These are phyloP conservation scores for Anticlea derivata DNA, from an alignment of 2,888 invertebrate genomes.

Conservation along the genomic window DNA sequence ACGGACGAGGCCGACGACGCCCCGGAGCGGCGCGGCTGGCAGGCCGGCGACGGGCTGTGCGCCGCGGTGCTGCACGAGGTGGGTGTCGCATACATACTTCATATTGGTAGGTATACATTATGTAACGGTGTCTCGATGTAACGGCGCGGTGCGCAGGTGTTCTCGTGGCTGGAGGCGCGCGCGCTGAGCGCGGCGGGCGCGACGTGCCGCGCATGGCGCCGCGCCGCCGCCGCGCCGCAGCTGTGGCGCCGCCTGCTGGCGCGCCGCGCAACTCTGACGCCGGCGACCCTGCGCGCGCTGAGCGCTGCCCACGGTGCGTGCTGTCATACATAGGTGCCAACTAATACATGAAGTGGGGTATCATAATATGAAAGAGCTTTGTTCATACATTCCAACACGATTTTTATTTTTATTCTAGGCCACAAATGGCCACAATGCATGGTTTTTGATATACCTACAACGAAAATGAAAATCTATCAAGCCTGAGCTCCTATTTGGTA, in stretches of 20 bases:
- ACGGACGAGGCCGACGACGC: background rate
- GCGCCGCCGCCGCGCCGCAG: slow-evolving; percentile 48
- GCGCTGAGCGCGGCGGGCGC: slow-evolving; percentile 51
- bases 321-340: too few species aligned
- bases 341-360: too few species aligned
- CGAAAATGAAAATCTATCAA: too few species aligned
- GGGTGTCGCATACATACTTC: background rate
- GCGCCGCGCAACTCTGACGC: slow-evolving; percentile 22
- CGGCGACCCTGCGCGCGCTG: slow-evolving; percentile 5
- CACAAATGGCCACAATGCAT: too few species aligned
- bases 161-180: slow-evolving; percentile 45
- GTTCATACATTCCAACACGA: too few species aligned
- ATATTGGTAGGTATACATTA: too few species aligned
- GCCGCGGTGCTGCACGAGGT: slow-evolving; percentile 38
- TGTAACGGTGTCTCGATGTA: too few species aligned
- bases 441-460: too few species aligned
- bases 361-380: too few species aligned
- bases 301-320: background rate
- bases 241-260: slow-evolving; percentile 57
- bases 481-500: too few species aligned
- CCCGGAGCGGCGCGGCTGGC: slow-evolving; percentile 25
- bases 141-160: slow-evolving; percentile 37
- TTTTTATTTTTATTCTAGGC: too few species aligned
- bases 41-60: slow-evolving; percentile 33
- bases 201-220: slow-evolving; percentile 60